A percentile compares a stretch with the other conserved stretches of the same genome.
Conservation (phyloP, 2,888 invertebrate genomes). For the Athalia cordata region DNA sequence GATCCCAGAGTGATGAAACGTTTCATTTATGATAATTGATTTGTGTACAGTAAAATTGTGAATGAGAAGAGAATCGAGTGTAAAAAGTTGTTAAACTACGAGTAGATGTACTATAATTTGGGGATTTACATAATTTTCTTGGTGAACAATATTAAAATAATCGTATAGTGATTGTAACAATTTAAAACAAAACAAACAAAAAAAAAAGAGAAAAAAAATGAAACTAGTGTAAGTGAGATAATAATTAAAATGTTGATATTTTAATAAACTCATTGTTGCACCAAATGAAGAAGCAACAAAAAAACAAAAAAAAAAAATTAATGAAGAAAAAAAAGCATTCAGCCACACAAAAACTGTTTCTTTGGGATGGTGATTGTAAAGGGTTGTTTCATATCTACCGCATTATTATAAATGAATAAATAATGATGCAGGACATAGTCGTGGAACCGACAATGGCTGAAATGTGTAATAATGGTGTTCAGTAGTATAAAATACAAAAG, state of each 20-base stretch:
- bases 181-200: not conserved
- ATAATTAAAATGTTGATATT: conserved; percentile 70
- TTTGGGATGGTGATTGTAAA: conserved; percentile 62
- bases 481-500: conserved; percentile 40
- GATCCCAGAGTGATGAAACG: conserved; percentile 79
- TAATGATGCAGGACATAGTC: conserved; percentile 52
- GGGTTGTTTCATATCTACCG: conserved; percentile 55
- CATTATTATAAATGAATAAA: conserved; percentile 53
- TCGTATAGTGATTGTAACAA: conserved; percentile 56
- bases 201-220: conserved; percentile 50
- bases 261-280: conserved; percentile 69
- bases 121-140: conserved; percentile 59
- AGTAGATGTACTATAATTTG: conserved; percentile 69
- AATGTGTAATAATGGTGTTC: conserved; percentile 45
- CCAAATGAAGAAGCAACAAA: conserved; percentile 64
- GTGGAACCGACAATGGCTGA: conserved; percentile 42
- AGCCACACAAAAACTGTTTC: conserved; percentile 62
- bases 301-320: too few species aligned
- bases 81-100: conserved; percentile 71
- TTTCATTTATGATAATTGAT: conserved; percentile 59
- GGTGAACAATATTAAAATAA: conserved; percentile 57
- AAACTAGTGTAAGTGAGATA: conserved; percentile 61
- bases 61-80: conserved; percentile 66
- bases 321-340: conserved; percentile 52
- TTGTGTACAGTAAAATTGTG: conserved; percentile 69